These are phyloP conservation scores for Parauchenoglanis ngamensis DNA, from an alignment of 2,797 vertebrate species.

Conservation along the genomic window DNA sequence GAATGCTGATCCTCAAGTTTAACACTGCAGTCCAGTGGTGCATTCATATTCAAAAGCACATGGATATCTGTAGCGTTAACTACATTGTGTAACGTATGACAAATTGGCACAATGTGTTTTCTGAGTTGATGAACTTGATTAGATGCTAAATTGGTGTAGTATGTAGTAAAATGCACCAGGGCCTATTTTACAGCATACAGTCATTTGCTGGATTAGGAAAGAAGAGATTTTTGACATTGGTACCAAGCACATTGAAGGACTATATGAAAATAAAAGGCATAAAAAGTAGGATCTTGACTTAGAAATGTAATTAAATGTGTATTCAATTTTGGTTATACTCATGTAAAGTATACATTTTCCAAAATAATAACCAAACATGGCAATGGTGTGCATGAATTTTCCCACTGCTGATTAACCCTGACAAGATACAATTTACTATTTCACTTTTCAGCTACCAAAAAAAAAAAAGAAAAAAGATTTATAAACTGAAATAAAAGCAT, in stretches of 20 bases:
- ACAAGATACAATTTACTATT: neutral
- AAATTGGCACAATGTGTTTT: neutral
- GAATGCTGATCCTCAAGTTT: neutral
- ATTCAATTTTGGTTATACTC: neutral
- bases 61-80: neutral
- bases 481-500: neutral
- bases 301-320: neutral
- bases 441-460: neutral
- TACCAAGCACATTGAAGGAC: neutral
- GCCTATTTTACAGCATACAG: neutral
- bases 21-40: neutral
- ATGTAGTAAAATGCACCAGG: neutral
- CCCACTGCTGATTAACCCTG: neutral
- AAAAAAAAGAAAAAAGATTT: neutral
- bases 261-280: neutral
- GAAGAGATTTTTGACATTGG: neutral
- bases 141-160: neutral
- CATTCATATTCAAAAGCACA: neutral
- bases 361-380: neutral
- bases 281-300: neutral
- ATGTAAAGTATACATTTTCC: neutral
- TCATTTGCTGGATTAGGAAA: neutral
- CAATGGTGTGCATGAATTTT: neutral
- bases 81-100: neutral
- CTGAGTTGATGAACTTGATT: neutral